Base-by-base conservation (phyloP, 2,888 invertebrate genomes). In the Trichopria drosophilae region DNA sequence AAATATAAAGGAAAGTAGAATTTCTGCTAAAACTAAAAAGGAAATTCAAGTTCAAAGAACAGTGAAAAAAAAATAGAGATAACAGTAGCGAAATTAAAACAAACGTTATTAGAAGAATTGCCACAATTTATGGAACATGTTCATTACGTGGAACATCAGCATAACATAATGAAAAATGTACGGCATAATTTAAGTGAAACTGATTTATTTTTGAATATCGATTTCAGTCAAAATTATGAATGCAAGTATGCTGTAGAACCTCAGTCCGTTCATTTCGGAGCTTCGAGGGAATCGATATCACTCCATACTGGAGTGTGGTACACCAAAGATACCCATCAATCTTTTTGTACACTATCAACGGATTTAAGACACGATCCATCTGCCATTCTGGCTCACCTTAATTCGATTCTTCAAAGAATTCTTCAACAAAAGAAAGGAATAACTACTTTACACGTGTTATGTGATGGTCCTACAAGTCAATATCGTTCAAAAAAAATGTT, bases 291-390 rank as follows among this genome's bases (percentile, higher is more conserved):
- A 13, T 19, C 32, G 2, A 12, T 46, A 1, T 31, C 51, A 22
- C 18, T 51, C 6, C 51, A 51, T 12, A 51, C 51, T 36, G 36
- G 43, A 15, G 36, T 47, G 6, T 46, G 47, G 13, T 52, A 47
- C 12, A 7, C 26, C 4, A 31, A 43, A 31, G 36, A 23, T 1
- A 5, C 1, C 5, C 46, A 42, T 19, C 32, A 34, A 15, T 47
- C 43, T 9, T 47, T 52, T 47, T 47, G 47, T 26, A 47, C 47
- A 13, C 19, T 20, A 3, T 52, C 47, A 13, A n/a, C 36, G 12
- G 42, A 42, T 4, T 13, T 52, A 9, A 23, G 47, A 34, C 52
- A 52, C 23, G 43, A 52, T 34, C 28, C 52, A 13, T 26, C 43
- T 3, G 47, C 43, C 23, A 13, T 46, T 16, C 32, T 51, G 24